Evolutionary conservation across 2,888 invertebrate species (phyloP), one percentile per base, ranked within the genome.

Genomic region (Drosophila rellima): DNA sequence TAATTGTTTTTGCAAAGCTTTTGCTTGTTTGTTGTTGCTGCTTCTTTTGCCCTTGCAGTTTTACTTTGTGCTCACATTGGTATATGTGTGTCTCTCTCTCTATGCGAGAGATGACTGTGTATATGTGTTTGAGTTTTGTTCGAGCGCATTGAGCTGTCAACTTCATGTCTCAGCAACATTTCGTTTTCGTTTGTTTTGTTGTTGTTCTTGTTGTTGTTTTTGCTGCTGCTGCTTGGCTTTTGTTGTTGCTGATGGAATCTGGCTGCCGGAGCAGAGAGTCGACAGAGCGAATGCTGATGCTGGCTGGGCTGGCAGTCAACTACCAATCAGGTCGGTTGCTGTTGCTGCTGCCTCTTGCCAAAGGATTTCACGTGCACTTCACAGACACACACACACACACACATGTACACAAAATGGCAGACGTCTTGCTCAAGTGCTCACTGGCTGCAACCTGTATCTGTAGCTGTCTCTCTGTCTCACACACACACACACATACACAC

Each of bases 91-190:
- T 61, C 37, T 52, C 18, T 29, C 56, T 51, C 48, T 52, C 55
- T 63, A 47, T 70, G 61, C 35, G 56, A 23, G 51, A 57, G 17
- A 52, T 44, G 57, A 47, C 20, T 72, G 29, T 59, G 57, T 56
- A 26, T 45, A 23, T 62, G 35, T 37, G 20, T 62, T 69, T 70
- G 86, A 77, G 88, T 89, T 89, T 87, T 89, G 88, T 89, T 90
- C 85, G 79, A 85, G 90, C 82, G 90, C 91, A 90, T 90, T 91
- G 91, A 90, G 90, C 90, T 90, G 90, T 86, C 90, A 90, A 86
- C 86, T 90, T 89, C 89, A 90, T 90, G 86, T 90, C 90, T 90
- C 88, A 82, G 88, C 89, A 84, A 74, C 89, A 81, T 86, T 86
- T 90, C 88, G 89, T 90, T 86, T 83, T 88, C 89, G 87, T 83